These are phyloP conservation scores for Seira ritae DNA, from an alignment of 2,888 invertebrate genomes.

Conservation along the genomic window DNA sequence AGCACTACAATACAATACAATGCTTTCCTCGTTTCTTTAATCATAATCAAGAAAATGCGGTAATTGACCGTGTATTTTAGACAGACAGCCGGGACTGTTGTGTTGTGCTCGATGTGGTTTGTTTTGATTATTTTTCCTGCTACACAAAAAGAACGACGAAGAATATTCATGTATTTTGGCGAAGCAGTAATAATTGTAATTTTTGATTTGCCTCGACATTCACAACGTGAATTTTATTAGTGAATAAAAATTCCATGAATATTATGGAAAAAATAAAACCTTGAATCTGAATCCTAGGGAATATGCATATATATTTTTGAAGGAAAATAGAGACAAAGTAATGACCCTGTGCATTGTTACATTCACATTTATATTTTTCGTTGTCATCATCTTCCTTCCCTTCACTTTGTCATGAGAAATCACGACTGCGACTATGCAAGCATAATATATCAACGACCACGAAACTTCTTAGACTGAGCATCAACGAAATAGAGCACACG, in stretches of 20 bases:
- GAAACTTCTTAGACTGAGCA: too few relatives aligned
- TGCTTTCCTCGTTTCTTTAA: too few relatives aligned
- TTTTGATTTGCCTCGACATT: conserved; percentile 7
- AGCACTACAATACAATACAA: too few relatives aligned
- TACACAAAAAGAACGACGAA: conserved; percentile 1
- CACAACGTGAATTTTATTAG: conserved; percentile 11
- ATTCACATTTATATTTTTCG: conserved; percentile 28
- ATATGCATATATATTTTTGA: conserved; percentile 37
- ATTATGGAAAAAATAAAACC: conserved; percentile 37
- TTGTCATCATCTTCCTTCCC: conserved; percentile 56
- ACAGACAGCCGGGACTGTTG: background rate
- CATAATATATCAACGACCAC: too few relatives aligned
- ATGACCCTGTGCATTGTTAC: conserved; percentile 14
- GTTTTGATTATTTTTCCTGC: conserved; percentile 11
- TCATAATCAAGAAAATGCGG: conserved; percentile 39
- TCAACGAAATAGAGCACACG: too few relatives aligned
- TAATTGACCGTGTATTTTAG: conserved; percentile 46
- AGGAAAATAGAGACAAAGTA: conserved; percentile 32
- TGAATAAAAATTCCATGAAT: background rate
- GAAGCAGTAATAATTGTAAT: background rate
- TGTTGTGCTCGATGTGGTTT: background rate
- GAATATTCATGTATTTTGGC: conserved; percentile 1
- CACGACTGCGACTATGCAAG: background rate
- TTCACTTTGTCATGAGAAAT: conserved; percentile 42
- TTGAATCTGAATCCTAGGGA: conserved; percentile 23